Conservation (phyloP, 2,797 vertebrate genomes). For the Crenuchus spilurus region DNA sequence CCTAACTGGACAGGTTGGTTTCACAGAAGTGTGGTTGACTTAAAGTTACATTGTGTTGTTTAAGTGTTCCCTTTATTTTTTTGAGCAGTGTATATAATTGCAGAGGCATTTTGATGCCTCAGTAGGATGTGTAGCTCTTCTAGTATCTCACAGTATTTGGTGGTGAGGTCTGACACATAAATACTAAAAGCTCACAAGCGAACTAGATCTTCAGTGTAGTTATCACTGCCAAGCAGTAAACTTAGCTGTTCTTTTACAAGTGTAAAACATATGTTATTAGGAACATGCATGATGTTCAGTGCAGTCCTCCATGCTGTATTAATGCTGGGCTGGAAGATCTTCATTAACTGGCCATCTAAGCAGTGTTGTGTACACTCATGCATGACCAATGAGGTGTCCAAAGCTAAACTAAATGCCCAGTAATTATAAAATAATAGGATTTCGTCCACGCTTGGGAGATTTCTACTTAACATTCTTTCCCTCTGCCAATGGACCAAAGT, state of each 20-base stretch:
- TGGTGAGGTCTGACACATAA: not conserved
- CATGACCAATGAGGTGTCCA: constrained; percentile 64
- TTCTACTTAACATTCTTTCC: constrained; percentile 82
- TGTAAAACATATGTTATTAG: constrained; percentile 28
- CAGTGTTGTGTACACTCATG: constrained; percentile 70
- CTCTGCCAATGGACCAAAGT: constrained; percentile 76
- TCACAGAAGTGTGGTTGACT: too few relatives aligned
- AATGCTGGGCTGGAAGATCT: constrained; percentile 49
- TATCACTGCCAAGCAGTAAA: constrained; percentile 1
- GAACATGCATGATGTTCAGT: constrained; percentile 29
- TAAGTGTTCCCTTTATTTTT: too few relatives aligned
- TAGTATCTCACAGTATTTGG: not conserved
- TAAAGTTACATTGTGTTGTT: too few relatives aligned
- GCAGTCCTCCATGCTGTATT: not conserved
- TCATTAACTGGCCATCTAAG: constrained; percentile 70
- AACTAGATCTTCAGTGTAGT: too few relatives aligned
- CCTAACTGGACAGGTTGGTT: too few relatives aligned
- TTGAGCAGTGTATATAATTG: too few relatives aligned
- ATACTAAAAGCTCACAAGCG: not conserved
- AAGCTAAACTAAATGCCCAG: constrained; percentile 70
- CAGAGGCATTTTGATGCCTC: too few relatives aligned
- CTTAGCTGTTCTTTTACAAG: constrained; percentile 29
- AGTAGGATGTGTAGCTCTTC: not conserved
- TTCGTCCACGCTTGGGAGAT: constrained; percentile 76
- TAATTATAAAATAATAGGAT: constrained; percentile 83